A percentile compares a stretch with the other conserved stretches of the same genome.
These are phyloP conservation scores for Trichonephila clavipes DNA, from an alignment of 1,140 invertebrate species.

Conservation along the genomic window DNA sequence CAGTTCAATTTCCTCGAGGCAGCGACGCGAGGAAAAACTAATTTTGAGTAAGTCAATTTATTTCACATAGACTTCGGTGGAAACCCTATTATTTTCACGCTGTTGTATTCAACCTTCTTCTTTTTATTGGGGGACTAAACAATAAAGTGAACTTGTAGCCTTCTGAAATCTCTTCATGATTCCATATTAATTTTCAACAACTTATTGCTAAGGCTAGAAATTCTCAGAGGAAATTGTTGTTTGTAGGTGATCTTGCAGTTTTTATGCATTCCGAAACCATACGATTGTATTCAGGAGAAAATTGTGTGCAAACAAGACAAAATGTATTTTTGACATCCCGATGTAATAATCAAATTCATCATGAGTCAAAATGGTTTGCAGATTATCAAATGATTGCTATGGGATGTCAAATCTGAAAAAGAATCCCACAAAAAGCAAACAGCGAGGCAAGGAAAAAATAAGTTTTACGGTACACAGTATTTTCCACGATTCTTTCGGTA, in stretches of 20 bases:
- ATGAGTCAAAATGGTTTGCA: not conserved
- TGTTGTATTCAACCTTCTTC: not conserved
- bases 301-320: not conserved
- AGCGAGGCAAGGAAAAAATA: not conserved
- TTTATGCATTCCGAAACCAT: not conserved
- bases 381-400: not conserved
- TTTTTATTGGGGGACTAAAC: conserved; percentile 7
- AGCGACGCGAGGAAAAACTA: conserved; percentile 52
- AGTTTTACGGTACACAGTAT: too few species aligned
- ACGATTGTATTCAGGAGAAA: not conserved
- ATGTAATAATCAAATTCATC: not conserved
- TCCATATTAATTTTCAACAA: not conserved
- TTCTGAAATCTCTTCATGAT: not conserved
- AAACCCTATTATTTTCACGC: conserved; percentile 41
- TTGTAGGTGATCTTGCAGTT: not conserved
- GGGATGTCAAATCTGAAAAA: not conserved
- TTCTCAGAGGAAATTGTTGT: not conserved
- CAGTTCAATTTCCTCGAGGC: conserved; percentile 54
- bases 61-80: conserved; percentile 11
- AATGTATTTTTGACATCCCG: not conserved
- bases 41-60: conserved; percentile 36
- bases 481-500: too few species aligned
- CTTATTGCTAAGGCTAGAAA: not conserved
- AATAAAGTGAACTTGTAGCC: conserved; percentile 26
- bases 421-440: not conserved